A percentile compares a stretch with the other conserved stretches of the same genome.
phyloP scores from a whole-genome alignment of 2,797 vertebrate genomes.

The Vultur gryphus region DNA sequence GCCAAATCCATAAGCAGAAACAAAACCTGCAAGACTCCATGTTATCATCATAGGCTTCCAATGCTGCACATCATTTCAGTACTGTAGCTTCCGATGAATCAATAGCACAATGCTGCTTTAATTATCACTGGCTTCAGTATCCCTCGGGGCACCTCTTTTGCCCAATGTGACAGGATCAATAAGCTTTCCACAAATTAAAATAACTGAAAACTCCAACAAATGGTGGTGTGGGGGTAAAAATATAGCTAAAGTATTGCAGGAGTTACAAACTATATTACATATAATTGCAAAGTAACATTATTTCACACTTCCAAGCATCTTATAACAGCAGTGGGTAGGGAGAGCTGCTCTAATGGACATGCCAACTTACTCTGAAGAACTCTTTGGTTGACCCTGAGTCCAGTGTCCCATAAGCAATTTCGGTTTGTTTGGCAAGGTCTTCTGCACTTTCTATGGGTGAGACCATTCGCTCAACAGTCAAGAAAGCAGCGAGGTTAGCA shows the following conservation, averaged over 20 bases:
- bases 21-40: not conserved
- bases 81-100: slow-evolving; percentile 14
- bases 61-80: not conserved
- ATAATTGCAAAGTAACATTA: not conserved
- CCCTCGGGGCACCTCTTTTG: not conserved
- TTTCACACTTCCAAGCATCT: not conserved
- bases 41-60: slow-evolving; percentile 12
- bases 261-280: not conserved
- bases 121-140: slow-evolving; percentile 46
- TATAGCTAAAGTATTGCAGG: not conserved
- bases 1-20: slow-evolving; percentile 10
- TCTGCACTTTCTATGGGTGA: slow-evolving; percentile 88
- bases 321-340: not conserved
- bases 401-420: slow-evolving; percentile 96
- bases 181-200: slow-evolving; percentile 53
- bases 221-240: not conserved
- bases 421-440: slow-evolving; percentile 97
- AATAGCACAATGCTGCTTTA: slow-evolving; percentile 33
- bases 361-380: slow-evolving; percentile 92
- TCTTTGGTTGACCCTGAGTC: slow-evolving; percentile 97
- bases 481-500: slow-evolving; percentile 97
- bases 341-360: not conserved
- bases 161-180: slow-evolving; percentile 28
- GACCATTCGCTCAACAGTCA: slow-evolving; percentile 98
- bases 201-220: slow-evolving; percentile 29